Base-by-base conservation (phyloP, 30 jellyfish, hydroid and myxozoan species). In the Aurelia aurita region DNA sequence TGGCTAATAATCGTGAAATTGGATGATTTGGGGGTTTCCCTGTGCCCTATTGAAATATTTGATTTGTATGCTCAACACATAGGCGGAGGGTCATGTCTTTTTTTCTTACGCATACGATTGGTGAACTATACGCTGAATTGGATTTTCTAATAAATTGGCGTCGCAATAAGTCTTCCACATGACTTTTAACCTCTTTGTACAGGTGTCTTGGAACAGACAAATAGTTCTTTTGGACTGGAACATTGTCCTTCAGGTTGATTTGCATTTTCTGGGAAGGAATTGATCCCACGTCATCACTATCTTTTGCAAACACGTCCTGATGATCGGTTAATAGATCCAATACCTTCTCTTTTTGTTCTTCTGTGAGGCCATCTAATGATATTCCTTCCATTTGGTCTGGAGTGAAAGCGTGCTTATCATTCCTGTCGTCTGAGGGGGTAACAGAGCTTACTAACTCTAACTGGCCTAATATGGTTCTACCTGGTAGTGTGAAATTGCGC, bases 281-380 rank as follows among this genome's bases (percentile, higher is more conserved):
- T 28, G 77, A 66, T 51, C 77, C 32, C 57, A 66, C 77, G n/a
- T 66, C 77, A 9, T 66, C 57, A 66, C 57, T 28, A 31, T 66
- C n/a, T 66, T 31, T 35, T 66, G 77, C 57, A 31, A 28, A 31
- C 20, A 35, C 77, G 26, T 31, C 57, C 44, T 66, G 28, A 13
- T 66, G 57, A 66, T 51, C 57, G 23, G 44, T 55, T 55, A 66
- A 66, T 66, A 14, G n/a, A 14, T 21, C 35, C 18, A 32, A 14
- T 71, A 44, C 84, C 32, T 23, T 43, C 12, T 19, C 69, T 35
- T 71, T 71, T 25, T 46, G 69, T 71, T 71, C 84, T 46, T 53
- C 46, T 0, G 44, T 31, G 84, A 3, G 69, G n/a, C 47, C 22
- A 34, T 71, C 67, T 39, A 53, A 71, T 11, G 67, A 55, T 19